Evolutionary conservation across 2,888 invertebrate species (phyloP).

Genomic region (Dione juno): DNA sequence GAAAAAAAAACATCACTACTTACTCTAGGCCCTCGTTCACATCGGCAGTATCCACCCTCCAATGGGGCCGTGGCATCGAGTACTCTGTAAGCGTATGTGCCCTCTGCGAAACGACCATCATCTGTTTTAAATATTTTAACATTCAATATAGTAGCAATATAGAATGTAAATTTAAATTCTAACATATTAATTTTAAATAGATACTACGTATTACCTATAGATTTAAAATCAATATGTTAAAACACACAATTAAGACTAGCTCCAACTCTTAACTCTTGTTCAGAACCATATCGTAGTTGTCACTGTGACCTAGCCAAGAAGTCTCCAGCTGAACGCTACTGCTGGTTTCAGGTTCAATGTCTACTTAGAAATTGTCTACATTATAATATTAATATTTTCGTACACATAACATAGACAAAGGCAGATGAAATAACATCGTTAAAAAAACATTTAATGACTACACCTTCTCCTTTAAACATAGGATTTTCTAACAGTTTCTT

Average conservation of each 20-base stretch:
- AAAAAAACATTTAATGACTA: neutral
- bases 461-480: conserved; percentile 50
- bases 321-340: neutral
- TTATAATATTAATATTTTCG: too few species aligned
- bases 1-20: conserved; percentile 44
- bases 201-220: too few species aligned
- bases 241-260: too few species aligned
- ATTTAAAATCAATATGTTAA: too few species aligned
- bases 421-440: too few species aligned
- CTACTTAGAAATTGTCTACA: too few species aligned
- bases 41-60: conserved; percentile 84
- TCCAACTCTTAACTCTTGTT: too few species aligned
- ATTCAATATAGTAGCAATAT: too few species aligned
- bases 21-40: conserved; percentile 87
- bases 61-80: conserved; percentile 85
- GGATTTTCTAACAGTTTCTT: conserved; percentile 70
- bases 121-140: conserved; percentile 51
- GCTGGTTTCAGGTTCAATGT: neutral
- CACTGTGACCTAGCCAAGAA: neutral
- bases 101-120: conserved; percentile 69
- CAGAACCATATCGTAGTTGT: neutral
- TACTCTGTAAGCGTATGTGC: conserved; percentile 79
- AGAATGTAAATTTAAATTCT: too few species aligned
- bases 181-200: too few species aligned
- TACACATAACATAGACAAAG: too few species aligned